Evolutionary conservation across 2,888 invertebrate species (phyloP), one percentile per base, ranked within the genome.

Genomic region (Zootermopsis nevadensis): DNA sequence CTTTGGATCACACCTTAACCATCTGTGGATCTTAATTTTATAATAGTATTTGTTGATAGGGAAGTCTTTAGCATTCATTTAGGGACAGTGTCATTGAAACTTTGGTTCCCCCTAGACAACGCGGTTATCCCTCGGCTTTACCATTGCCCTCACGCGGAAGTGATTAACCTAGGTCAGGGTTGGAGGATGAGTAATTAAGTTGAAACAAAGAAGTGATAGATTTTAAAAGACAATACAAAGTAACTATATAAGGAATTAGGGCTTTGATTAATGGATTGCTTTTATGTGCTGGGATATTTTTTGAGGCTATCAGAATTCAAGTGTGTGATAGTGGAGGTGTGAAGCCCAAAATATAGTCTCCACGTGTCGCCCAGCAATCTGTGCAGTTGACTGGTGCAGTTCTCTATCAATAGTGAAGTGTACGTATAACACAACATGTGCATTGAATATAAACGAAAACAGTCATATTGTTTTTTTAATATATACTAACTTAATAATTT

Each of bases 11-110:
- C 10, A 48, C 19, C 55, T 48, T 66, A n/a, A n/a, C n/a, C 66
- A 79, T 79, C 35, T 66, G 12, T 66, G 79, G 74, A 15, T 79
- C 33, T 35, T 60, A 10, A 60, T 77, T 77, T 77, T 55, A 31
- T 31, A 55, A 48, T 48, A 33, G 55, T 66, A 15, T 66, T 19
- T 33, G 60, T n/a, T 31, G 15, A 55, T n/a, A 33, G 66, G 35
- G 48, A n/a, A 66, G 12, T 3, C 24, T 15, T 33, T 66, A 77
- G 31, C 53, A 69, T 8, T 69, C 33, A 22, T n/a, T 33, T 74
- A 74, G 74, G 38, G 30, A 42, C 38, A 42, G 33, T 74, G 38
- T 8, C 10, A 27, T 24, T 24, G 42, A 74, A 38, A 35, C 42
- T 74, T 74, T 74, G 42, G 74, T 74, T 74, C n/a, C 24, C 33